These are phyloP conservation scores for Lophius piscatorius DNA, from an alignment of 2,113 vertebrate species.

Conservation along the genomic window DNA sequence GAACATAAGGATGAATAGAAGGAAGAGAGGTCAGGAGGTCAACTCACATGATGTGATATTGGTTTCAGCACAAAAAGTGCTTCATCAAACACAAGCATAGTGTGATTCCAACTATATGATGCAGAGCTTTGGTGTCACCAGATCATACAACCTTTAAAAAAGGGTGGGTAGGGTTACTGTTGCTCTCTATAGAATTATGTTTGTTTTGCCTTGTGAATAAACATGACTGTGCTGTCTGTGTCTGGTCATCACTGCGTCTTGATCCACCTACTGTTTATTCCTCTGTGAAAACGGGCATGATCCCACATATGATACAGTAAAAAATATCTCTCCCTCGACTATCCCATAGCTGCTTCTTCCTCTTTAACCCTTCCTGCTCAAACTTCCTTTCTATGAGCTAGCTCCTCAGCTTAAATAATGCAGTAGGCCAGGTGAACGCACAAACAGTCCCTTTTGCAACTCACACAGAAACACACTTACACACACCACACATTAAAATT, in stretches of 20 bases:
- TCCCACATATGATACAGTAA: conserved; percentile 24
- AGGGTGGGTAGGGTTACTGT: too few relatives aligned
- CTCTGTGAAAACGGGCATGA: conserved; percentile 14
- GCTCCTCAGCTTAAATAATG: conserved; percentile 77
- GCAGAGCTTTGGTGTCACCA: neutral
- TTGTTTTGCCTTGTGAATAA: too few relatives aligned
- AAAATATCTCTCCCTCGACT: conserved; percentile 11
- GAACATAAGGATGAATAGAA: neutral
- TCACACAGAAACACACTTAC: conserved; percentile 51
- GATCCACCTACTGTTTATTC: conserved; percentile 26
- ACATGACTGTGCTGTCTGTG: neutral
- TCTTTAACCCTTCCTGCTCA: conserved; percentile 43
- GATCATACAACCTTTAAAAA: neutral
- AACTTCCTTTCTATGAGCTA: conserved; percentile 39
- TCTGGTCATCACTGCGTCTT: conserved; percentile 38
- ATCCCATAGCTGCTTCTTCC: conserved; percentile 11
- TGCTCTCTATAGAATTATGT: too few relatives aligned
- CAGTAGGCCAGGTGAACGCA: conserved; percentile 74
- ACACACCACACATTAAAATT: conserved; percentile 70
- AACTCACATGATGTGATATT: conserved; percentile 9
- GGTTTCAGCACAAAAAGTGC: neutral
- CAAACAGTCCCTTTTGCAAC: conserved; percentile 62
- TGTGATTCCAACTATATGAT: neutral
- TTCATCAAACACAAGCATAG: neutral
- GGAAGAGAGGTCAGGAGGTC: conserved; percentile 55